Evolutionary conservation across 2,797 vertebrate species (phyloP).

Genomic region (Gallinago solitaria): DNA sequence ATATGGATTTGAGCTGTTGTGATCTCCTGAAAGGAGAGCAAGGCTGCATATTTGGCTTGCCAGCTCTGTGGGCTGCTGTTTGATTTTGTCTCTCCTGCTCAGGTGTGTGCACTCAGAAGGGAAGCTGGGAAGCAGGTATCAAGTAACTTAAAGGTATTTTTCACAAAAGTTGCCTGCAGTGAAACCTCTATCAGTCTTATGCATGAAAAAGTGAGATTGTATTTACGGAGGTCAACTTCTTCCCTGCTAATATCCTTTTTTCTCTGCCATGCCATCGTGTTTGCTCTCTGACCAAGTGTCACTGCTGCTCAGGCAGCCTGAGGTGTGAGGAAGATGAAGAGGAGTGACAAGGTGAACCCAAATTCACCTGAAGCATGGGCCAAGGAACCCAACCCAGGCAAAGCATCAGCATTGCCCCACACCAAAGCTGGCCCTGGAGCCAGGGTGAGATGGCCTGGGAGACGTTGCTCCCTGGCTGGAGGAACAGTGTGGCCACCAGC

Average conservation of each 20-base stretch:
- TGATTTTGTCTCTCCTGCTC: neutral
- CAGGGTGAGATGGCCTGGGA: neutral
- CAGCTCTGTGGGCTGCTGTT: neutral
- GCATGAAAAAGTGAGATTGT: neutral
- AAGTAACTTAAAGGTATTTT: neutral
- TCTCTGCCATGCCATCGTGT: neutral
- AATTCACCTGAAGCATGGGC: neutral
- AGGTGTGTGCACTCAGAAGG: neutral
- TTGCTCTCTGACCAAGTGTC: neutral
- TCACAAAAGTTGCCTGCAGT: neutral
- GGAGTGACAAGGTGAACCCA: neutral
- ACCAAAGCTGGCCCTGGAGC: neutral
- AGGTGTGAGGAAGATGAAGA: neutral
- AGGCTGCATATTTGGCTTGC: neutral
- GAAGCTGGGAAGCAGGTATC: neutral
- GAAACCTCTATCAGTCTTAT: neutral
- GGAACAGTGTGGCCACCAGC: neutral
- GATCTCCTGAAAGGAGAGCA: constrained; percentile 4
- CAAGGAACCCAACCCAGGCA: neutral
- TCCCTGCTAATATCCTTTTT: neutral
- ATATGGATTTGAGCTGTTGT: neutral
- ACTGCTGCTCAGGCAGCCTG: neutral
- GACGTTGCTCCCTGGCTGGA: neutral
- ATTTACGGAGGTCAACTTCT: neutral
- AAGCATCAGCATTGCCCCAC: neutral